These are phyloP conservation scores for Cirrhinus molitorella DNA, from an alignment of 2,797 vertebrate species.

Conservation along the genomic window DNA sequence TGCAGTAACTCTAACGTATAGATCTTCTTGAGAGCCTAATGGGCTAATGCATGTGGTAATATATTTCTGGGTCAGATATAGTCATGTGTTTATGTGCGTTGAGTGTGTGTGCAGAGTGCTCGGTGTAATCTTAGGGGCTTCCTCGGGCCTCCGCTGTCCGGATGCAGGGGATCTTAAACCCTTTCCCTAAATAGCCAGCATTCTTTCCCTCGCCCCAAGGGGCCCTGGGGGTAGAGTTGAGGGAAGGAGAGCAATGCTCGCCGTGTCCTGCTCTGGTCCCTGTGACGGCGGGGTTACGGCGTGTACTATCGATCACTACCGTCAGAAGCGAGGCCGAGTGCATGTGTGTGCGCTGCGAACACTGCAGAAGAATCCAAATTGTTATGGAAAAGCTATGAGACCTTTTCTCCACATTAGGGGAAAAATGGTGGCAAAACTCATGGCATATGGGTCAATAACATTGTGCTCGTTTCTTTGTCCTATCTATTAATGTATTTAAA, in stretches of 20 bases:
- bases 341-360: constrained; percentile 37
- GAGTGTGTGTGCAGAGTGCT: constrained; percentile 62
- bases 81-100: constrained; percentile 49
- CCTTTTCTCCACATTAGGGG: neutral
- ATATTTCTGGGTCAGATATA: constrained; percentile 59
- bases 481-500: neutral
- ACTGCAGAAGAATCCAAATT: neutral
- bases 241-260: constrained; percentile 58
- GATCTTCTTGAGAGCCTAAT: constrained; percentile 63
- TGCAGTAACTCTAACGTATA: constrained; percentile 54
- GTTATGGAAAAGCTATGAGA: neutral
- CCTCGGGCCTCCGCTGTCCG: constrained; percentile 74
- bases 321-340: constrained; percentile 41
- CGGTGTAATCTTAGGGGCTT: constrained; percentile 72
- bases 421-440: neutral
- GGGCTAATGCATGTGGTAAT: constrained; percentile 63
- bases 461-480: neutral
- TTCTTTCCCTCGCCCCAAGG: constrained; percentile 81
- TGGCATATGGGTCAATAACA: neutral
- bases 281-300: constrained; percentile 39
- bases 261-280: constrained; percentile 46
- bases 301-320: constrained; percentile 50
- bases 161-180: constrained; percentile 70
- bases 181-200: constrained; percentile 79
- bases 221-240: constrained; percentile 71